phyloP scores from a whole-genome alignment of 1,140 invertebrate species.

The Metopolophium dirhodum region DNA sequence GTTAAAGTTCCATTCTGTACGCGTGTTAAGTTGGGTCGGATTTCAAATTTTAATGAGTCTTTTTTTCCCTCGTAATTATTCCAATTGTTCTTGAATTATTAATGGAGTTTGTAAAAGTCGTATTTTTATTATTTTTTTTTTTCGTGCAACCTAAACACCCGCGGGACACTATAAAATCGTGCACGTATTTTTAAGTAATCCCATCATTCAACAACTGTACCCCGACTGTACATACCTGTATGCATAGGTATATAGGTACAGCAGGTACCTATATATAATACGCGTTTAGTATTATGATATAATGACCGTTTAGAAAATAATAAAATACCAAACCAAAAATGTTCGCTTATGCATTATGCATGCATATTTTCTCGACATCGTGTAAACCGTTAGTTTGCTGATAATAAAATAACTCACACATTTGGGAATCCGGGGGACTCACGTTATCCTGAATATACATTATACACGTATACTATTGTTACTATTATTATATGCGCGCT shows the following conservation, averaged over 20 bases:
- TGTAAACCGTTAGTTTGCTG: not conserved
- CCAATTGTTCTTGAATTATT: conserved; percentile 16
- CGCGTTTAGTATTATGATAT: not conserved
- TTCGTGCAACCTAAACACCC: not conserved
- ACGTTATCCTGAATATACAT: not conserved
- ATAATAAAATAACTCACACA: not conserved
- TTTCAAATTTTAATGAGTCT: conserved; percentile 13
- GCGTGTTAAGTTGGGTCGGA: not conserved
- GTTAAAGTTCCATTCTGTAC: not conserved
- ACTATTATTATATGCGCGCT: not conserved
- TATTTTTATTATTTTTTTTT: not conserved
- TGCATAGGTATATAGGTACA: not conserved
- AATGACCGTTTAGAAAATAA: not conserved
- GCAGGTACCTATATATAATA: not conserved
- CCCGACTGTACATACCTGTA: not conserved
- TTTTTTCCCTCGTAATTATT: not conserved
- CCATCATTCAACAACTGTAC: not conserved
- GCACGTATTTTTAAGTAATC: not conserved
- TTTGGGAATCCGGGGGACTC: not conserved
- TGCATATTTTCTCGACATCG: not conserved
- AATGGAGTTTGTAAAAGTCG: not conserved
- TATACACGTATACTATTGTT: not conserved
- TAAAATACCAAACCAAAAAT: not conserved
- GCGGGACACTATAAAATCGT: not conserved
- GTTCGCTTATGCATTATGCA: not conserved